Percentiles rank a stretch among this genome's conserved stretches.
phyloP scores from a whole-genome alignment of 2,797 vertebrate species.

The Macroramphosus scolopax region DNA sequence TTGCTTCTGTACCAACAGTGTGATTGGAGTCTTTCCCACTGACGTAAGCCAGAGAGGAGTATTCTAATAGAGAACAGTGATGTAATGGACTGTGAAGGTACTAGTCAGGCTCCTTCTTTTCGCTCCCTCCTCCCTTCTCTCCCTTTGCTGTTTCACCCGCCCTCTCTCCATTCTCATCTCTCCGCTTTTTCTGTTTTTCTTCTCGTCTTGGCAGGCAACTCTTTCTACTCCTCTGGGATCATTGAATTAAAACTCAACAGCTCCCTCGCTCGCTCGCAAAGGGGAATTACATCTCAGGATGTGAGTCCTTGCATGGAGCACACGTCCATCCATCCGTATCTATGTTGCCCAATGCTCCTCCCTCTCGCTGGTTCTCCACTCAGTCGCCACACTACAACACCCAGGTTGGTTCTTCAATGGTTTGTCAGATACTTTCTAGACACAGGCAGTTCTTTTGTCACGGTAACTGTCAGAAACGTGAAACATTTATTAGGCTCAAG shows the following conservation, averaged over 20 bases:
- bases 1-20: slow-evolving; percentile 56
- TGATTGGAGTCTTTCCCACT: slow-evolving; percentile 64
- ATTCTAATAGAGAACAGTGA: slow-evolving; percentile 67
- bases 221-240: slow-evolving; percentile 63
- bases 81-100: slow-evolving; percentile 72
- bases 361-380: slow-evolving; percentile 7
- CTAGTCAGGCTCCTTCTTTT: slow-evolving; percentile 55
- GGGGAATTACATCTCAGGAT: slow-evolving; percentile 28
- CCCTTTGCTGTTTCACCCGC: slow-evolving; percentile 38
- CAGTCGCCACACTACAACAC: slow-evolving; percentile 15
- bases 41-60: slow-evolving; percentile 65
- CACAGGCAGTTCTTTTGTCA: slow-evolving; percentile 60
- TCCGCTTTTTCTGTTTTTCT: slow-evolving; percentile 22
- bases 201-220: slow-evolving; percentile 56
- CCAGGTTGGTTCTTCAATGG: slow-evolving; percentile 34
- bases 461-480: slow-evolving; percentile 60
- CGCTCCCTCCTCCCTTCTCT: slow-evolving; percentile 45
- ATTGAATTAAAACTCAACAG: slow-evolving; percentile 66
- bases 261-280: slow-evolving; percentile 59
- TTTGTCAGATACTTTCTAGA: slow-evolving; percentile 59
- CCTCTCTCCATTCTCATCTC: slow-evolving; percentile 35
- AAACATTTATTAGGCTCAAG: slow-evolving; percentile 67
- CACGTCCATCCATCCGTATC: slow-evolving; percentile 11
- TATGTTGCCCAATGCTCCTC: background rate
- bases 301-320: slow-evolving; percentile 3